Conservation (phyloP, 2,797 vertebrate species). For the Natrix natrix region DNA sequence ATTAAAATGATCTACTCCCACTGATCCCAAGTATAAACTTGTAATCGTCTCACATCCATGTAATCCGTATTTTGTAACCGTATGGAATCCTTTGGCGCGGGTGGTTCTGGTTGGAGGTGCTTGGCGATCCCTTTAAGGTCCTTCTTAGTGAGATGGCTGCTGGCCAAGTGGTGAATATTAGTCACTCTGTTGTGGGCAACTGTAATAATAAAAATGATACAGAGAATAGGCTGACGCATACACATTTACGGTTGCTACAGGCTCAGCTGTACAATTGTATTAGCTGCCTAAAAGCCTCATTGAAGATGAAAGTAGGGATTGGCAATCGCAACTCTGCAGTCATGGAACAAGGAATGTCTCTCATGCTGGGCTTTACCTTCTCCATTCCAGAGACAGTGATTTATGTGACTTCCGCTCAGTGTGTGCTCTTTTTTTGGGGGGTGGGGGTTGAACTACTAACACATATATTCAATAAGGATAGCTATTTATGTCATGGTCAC, state of each 20-base stretch:
- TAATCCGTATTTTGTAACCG: not conserved
- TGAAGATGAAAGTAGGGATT: not conserved
- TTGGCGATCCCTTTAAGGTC: not conserved
- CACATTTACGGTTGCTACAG: not conserved
- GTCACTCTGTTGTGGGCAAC: not conserved
- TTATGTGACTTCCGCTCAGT: not conserved
- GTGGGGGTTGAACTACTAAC: not conserved
- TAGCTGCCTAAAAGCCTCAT: not conserved
- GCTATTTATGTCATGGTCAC: not conserved
- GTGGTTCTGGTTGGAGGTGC: not conserved
- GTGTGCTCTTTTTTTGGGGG: not conserved
- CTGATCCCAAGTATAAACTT: not conserved
- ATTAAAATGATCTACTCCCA: slow-evolving; percentile 6
- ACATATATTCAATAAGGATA: not conserved
- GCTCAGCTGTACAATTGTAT: not conserved
- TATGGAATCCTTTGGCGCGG: not conserved
- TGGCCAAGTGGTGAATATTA: not conserved
- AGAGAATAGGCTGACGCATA: not conserved
- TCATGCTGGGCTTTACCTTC: not conserved
- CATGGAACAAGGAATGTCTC: not conserved
- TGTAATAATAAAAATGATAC: slow-evolving; percentile 1
- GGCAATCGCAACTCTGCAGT: not conserved
- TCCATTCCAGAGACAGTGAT: not conserved
- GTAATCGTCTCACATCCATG: not conserved
- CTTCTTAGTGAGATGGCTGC: slow-evolving; percentile 10